phyloP scores from a whole-genome alignment of 1,140 invertebrate species.

The Drosophila melanogaster region Release_6_plus_ISO1_MT NT_033777.3:17610501-17611000 shows the following conservation, averaged over 20 bases:
- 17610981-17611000: constrained; percentile 61
- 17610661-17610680: constrained; percentile 14
- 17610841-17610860: constrained; percentile 36
- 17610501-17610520: no score
- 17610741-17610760: constrained; percentile 56
- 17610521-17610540: no score
- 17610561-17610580: no score
- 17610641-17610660: constrained; percentile 21
- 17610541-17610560: no score
- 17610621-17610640: background rate
- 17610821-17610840: constrained; percentile 15
- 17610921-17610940: constrained; percentile 8
- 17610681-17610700: constrained; percentile 56
- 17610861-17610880: constrained; percentile 36
- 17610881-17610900: constrained; percentile 44
- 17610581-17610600: no score
- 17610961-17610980: constrained; percentile 35
- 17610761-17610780: constrained; percentile 26
- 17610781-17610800: constrained; percentile 57
- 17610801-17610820: constrained; percentile 64
- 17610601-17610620: background rate
- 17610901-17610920: constrained; percentile 40
- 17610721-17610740: constrained; percentile 76
- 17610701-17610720: constrained; percentile 61
- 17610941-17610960: constrained; percentile 61